Base-by-base conservation (phyloP, 2,113 vertebrate genomes). In the Sceloporus tristichus region DNA sequence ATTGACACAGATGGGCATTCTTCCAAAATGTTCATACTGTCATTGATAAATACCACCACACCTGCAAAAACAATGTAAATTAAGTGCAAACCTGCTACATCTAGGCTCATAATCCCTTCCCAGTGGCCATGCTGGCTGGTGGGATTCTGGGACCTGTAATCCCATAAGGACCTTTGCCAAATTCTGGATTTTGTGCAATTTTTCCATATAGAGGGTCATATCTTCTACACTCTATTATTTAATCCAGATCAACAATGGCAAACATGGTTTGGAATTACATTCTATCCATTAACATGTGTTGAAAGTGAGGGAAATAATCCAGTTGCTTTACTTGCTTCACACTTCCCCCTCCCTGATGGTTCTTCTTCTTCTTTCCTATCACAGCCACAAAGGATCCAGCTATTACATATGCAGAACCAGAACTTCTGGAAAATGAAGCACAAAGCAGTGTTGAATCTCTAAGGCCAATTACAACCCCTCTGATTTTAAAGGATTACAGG, bases 391-490 rank as follows among this genome's bases (percentile, higher is more conserved):
- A 95, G 93, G 91, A 94, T 93, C 93, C 89, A 94, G 94, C 92
- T 94, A 94, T 95, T 94, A 94, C 91, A 95, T 93, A 96, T 95
- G 94, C 95, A 95, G 92, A 95, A 94, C 95, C 88, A n/a, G 95
- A 96, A 95, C 94, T 94, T 95, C 92, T 92, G 89, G 91, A 95
- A 95, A 95, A 95, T 94, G 94, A 95, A 95, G 92, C 93, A 94
- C 79, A 88, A 94, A 95, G 91, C 91, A 93, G 89, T 90, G 48
- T 92, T 95, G 93, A 96, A 93, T 95, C 95, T 96, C 95, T 94
- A 94, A 96, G 95, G 95, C 94, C 95, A 96, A 96, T 96, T 96
- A 96, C 95, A 95, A 95, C 93, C 94, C 90, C 92, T 96, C 95
- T 94, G 95, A 96, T 95, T 95, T 95, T 95, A 95, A 96, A 95